Base-by-base conservation (phyloP, 2,113 vertebrate genomes). In the Upupa epops region DNA sequence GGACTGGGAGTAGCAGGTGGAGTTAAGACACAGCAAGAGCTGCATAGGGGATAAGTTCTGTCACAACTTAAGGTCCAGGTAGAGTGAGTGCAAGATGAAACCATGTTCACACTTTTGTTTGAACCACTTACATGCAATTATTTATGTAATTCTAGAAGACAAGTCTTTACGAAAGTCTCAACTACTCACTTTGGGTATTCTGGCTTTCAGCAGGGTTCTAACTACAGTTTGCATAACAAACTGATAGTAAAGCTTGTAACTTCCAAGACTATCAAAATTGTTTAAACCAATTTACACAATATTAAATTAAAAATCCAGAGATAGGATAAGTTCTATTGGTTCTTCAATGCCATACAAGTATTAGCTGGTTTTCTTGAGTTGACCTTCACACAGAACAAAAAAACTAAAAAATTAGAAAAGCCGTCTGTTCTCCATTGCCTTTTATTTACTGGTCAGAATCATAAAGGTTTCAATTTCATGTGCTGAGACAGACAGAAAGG, bases 281-380 rank as follows among this genome's bases (percentile, higher is more conserved):
- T 75, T 93, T 89, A 88, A 94, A 95, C 16, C 60, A 85, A 83
- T 94, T 95, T 95, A 89, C 91, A 96, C 51, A 94, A 36, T 48
- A 94, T 92, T 94, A 80, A 94, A 81, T 93, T 81, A 95, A 93
- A 92, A 94, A 96, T 96, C 93, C 95, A 93, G 78, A 94, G 64
- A 92, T 60, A 92, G 86, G 86, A 93, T 94, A 95, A 90, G 61
- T 83, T 95, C 59, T 55, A 25, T 85, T 76, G 81, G 61, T 90
- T 89, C 77, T 88, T 83, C 93, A 95, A 86, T 95, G 94, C 83
- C 83, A 94, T 94, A 94, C 94, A 95, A 93, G 37, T 95, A 93
- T 94, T 92, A 66, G 85, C 91, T 93, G 86, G 81, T 91, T 95
- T 91, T 72, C 56, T 59, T 46, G 40, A 55, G 36, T 90, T 45